Evolutionary conservation across 2,797 vertebrate genomes (phyloP), one percentile per base, ranked within the genome.

Genomic region (Tiaroga cobitis): DNA sequence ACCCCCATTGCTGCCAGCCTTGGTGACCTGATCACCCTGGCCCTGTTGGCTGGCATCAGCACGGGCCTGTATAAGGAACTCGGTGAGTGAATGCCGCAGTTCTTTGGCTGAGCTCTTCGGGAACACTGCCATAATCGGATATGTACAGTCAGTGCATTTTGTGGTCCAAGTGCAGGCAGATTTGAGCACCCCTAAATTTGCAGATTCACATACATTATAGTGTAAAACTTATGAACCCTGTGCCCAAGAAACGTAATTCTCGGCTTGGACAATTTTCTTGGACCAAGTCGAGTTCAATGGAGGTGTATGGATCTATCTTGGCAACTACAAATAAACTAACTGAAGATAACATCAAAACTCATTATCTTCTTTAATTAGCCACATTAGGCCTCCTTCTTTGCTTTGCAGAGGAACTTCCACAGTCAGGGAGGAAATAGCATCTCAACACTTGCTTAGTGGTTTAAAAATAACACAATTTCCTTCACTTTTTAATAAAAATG

Each of bases 1-100:
- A 99, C 98, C 0, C 98, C 98, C 9, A 99, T 99, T 16, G 98
- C 98, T 68, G 98, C 98, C 80, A 99, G 98, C 90, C 94, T 99
- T 82, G 98, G 98, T 21, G 98, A 99, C 92, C 96, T 99, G 87
- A 97, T 99, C 93, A 99, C 98, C 2, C 94, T 99, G 94, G 96
- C 98, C 0, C 94, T 99, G 90, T 95, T 99, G 67, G 97, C 98
- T 3, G 97, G 98, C 91, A 97, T 99, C 93, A 99, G 97, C 86
- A 98, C 97, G 59, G 98, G 96, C 85, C 96, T 99, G 46, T 99
- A 98, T 93, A 96, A 96, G 90, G 96, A 99, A 90, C 93, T 97
- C 79, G 96, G 98, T 99, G 94, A 95, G 89, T 99, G 94, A 94
- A 80, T 29, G 68, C 59, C 54, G 69, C 78, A 26, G 68, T 41